A percentile compares a stretch with the other conserved stretches of the same genome.
Conservation (phyloP, 2,113 vertebrate species). For the Phodopus roborovskii region DNA sequence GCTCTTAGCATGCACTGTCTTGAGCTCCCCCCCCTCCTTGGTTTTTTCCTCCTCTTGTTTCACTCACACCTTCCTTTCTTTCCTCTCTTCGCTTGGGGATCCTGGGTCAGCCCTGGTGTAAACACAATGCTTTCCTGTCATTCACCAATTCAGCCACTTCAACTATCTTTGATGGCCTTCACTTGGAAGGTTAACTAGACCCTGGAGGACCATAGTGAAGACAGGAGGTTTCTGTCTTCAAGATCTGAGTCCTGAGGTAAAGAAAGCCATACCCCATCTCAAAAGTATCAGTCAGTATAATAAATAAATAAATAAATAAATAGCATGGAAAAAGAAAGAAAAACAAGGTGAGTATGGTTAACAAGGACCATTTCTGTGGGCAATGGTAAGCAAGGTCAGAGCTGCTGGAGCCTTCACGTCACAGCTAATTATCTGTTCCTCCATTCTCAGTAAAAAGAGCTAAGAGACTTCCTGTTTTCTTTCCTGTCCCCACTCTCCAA, state of each 20-base stretch:
- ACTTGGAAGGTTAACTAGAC: background rate
- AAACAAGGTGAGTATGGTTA: background rate
- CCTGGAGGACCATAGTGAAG: background rate
- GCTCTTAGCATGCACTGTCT: background rate
- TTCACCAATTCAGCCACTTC: background rate
- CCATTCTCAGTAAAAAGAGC: background rate
- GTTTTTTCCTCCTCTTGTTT: background rate
- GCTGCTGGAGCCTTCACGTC: background rate
- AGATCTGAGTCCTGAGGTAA: background rate
- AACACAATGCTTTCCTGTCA: background rate
- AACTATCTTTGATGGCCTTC: background rate
- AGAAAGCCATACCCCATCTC: background rate
- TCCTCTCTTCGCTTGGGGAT: background rate
- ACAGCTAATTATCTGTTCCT: background rate
- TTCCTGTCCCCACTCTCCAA: background rate
- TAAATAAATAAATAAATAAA: background rate
- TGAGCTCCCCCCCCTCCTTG: accelerated
- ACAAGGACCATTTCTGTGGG: background rate
- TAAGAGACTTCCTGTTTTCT: background rate
- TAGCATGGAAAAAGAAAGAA: background rate
- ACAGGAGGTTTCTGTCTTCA: background rate
- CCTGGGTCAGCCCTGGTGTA: background rate
- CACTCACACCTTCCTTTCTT: background rate
- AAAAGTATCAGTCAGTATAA: background rate
- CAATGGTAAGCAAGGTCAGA: background rate